phyloP scores from a whole-genome alignment of 2,888 invertebrate species.

The Stenodema calcarata region DNA sequence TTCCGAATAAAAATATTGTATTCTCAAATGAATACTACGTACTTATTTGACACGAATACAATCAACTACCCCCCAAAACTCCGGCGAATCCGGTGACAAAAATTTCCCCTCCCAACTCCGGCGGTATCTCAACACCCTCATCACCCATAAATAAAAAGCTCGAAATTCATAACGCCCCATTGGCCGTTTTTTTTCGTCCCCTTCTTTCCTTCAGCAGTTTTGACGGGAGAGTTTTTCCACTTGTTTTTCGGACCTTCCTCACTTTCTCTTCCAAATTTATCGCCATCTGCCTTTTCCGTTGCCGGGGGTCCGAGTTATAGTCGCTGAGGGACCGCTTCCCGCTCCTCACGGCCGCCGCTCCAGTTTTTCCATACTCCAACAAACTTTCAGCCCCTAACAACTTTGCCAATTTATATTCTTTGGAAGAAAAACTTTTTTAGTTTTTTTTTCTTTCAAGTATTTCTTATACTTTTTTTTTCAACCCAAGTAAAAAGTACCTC shows the following conservation, averaged over 20 bases:
- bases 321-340: background rate
- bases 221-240: no score
- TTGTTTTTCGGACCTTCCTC: no score
- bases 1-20: no score
- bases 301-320: background rate
- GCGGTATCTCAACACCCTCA: background rate
- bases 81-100: background rate
- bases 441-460: background rate
- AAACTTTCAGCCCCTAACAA: background rate
- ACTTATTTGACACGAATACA: no score
- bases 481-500: background rate
- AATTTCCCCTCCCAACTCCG: background rate
- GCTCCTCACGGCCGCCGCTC: background rate
- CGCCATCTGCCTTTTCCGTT: background rate
- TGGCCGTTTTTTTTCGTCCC: background rate
- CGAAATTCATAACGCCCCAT: constrained; percentile 3
- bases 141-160: background rate
- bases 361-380: background rate
- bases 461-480: background rate
- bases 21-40: no score
- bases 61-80: no score
- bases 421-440: background rate
- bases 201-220: no score
- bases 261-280: background rate
- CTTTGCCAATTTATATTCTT: background rate